Evolutionary conservation across 2,113 vertebrate genomes (phyloP).

Genomic region (Amphilophus citrinellus): DNA sequence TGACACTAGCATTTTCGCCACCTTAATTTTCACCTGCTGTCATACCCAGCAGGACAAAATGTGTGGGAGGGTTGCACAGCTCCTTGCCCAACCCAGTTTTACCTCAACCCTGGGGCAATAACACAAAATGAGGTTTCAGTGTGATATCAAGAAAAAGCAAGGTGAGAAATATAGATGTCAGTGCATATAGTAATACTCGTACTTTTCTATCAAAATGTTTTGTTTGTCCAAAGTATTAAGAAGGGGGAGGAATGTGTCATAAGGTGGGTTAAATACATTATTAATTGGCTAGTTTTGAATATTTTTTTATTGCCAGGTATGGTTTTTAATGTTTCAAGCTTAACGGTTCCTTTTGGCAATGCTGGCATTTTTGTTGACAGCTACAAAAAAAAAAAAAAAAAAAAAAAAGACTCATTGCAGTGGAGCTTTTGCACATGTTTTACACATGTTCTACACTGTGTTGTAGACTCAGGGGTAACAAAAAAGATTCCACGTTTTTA

Average conservation of each 20-base stretch:
- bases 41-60: background rate
- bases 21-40: slow-evolving; percentile 13
- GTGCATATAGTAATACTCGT: background rate
- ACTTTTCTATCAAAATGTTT: background rate
- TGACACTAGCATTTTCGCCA: slow-evolving; percentile 13
- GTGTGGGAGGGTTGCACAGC: background rate
- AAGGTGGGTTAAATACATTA: background rate
- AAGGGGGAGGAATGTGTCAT: background rate
- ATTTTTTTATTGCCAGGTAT: background rate
- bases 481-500: background rate
- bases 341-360: background rate
- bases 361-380: background rate
- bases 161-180: background rate
- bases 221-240: background rate
- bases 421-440: background rate
- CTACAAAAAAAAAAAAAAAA: no score
- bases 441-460: background rate
- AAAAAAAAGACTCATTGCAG: background rate
- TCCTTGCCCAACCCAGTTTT: background rate
- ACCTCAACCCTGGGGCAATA: background rate
- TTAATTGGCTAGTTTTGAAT: background rate
- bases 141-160: background rate
- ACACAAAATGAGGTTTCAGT: background rate
- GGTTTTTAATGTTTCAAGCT: background rate
- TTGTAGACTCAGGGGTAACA: background rate